These are phyloP conservation scores for Bombylius major DNA, from an alignment of 2,888 invertebrate species.

Conservation along the genomic window DNA sequence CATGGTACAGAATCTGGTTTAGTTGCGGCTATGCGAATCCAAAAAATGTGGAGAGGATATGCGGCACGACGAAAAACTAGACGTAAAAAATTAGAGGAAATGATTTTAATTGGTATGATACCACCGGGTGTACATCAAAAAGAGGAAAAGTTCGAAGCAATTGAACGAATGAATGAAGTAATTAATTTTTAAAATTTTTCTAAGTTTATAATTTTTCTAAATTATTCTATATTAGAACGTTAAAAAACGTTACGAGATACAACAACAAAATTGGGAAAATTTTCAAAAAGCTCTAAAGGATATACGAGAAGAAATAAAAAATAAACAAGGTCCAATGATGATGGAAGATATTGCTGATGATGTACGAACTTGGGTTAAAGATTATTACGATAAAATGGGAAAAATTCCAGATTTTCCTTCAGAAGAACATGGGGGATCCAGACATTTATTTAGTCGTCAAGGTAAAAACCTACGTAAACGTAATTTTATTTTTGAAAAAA, in stretches of 20 bases:
- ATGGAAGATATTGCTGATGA: constrained; percentile 80
- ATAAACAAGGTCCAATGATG: constrained; percentile 59
- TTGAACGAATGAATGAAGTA: constrained; percentile 27
- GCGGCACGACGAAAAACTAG: constrained; percentile 55
- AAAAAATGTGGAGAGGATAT: constrained; percentile 78
- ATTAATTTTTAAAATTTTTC: not conserved
- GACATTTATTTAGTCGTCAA: constrained; percentile 68
- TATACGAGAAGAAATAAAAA: constrained; percentile 50
- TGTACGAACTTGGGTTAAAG: constrained; percentile 74
- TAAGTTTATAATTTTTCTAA: not conserved
- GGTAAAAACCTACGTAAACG: constrained; percentile 32
- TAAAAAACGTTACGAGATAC: constrained; percentile 48
- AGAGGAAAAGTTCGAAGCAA: constrained; percentile 27
- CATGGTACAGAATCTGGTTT: constrained; percentile 46
- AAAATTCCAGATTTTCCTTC: constrained; percentile 86
- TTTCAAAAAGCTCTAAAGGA: constrained; percentile 55
- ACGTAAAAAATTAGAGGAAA: constrained; percentile 65
- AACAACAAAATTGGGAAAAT: constrained; percentile 52
- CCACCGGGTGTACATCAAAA: constrained; percentile 36
- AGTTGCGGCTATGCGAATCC: constrained; percentile 69
- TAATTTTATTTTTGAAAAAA: too few species aligned
- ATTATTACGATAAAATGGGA: constrained; percentile 67
- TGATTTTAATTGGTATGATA: constrained; percentile 77
- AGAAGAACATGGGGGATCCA: constrained; percentile 81
- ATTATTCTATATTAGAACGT: constrained; percentile 32